Evolutionary conservation across 2,113 vertebrate species (phyloP).

Genomic region (Thamnaconus septentrionalis): DNA sequence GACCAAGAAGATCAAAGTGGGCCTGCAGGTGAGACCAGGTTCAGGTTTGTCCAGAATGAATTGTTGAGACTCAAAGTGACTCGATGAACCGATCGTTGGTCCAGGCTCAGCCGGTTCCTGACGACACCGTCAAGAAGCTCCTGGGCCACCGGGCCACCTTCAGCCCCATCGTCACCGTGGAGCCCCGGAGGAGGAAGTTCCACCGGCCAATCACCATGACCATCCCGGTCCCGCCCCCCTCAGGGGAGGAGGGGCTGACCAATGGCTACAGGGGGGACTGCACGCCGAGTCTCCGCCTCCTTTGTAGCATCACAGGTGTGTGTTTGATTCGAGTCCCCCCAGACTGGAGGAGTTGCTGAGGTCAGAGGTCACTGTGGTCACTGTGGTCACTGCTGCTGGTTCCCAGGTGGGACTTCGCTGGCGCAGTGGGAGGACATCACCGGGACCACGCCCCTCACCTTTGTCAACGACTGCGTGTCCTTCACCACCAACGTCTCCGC

Average conservation of each 20-base stretch:
- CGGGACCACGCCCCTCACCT: conserved; percentile 94
- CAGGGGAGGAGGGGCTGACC: conserved; percentile 88
- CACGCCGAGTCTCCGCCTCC: conserved; percentile 89
- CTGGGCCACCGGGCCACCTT: conserved; percentile 96
- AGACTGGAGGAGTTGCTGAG: too few species aligned
- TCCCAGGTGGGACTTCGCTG: conserved; percentile 91
- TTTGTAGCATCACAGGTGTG: conserved; percentile 98
- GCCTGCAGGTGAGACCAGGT: conserved; percentile 85
- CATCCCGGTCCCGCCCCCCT: conserved; percentile 91
- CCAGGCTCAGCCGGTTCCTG: conserved; percentile 93
- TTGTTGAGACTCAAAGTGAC: not conserved
- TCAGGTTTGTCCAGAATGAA: not conserved
- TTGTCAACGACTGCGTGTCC: conserved; percentile 91
- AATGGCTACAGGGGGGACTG: conserved; percentile 91
- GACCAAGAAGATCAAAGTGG: conserved; percentile 96
- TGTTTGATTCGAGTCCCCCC: not conserved
- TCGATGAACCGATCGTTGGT: not conserved
- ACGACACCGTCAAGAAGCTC: conserved; percentile 94
- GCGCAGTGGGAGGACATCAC: conserved; percentile 99
- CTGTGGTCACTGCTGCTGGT: not conserved
- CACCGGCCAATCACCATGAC: conserved; percentile 99
- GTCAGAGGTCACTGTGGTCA: too few species aligned
- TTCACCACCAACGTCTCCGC: conserved; percentile 98
- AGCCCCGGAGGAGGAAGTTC: conserved; percentile 96
- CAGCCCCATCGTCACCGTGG: conserved; percentile 98